These are phyloP conservation scores for Rhagoletis zephyria DNA, from an alignment of 1,140 invertebrate genomes.

Conservation along the genomic window DNA sequence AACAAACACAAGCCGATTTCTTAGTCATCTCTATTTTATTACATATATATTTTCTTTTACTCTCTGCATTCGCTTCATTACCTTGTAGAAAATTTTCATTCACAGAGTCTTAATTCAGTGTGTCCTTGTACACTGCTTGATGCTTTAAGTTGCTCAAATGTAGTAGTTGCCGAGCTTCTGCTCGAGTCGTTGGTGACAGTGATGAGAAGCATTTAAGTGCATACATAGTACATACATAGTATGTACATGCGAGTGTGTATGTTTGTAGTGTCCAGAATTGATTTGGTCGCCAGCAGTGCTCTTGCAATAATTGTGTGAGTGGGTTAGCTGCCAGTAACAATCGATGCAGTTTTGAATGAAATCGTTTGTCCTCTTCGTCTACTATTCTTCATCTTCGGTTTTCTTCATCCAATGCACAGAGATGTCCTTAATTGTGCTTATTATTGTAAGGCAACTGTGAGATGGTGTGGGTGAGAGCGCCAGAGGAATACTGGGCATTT, in stretches of 20 bases:
- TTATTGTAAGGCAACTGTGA: background rate
- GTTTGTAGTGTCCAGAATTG: background rate
- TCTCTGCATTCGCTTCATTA: constrained; percentile 8
- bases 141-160: constrained; percentile 5
- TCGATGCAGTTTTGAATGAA: constrained; percentile 18
- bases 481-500: too few species aligned
- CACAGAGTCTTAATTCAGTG: constrained; percentile 39
- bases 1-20: background rate
- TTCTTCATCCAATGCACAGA: background rate
- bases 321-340: constrained; percentile 15
- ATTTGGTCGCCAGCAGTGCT: background rate
- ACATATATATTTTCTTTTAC: background rate
- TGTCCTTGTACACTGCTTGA: constrained; percentile 28
- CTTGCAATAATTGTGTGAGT: constrained; percentile 38
- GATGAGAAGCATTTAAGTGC: background rate
- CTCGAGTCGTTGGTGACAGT: constrained; percentile 23
- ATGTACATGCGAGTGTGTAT: background rate
- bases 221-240: background rate
- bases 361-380: background rate
- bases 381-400: background rate
- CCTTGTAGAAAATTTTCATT: constrained; percentile 18
- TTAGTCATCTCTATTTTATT: constrained; percentile 45
- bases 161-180: background rate
- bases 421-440: constrained; percentile 25
- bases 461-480: too few species aligned